Percentiles rank a stretch among this genome's conserved stretches.
Conservation (phyloP, 92 coral and sea anemone species). For the Scolanthus callimorphus region DNA sequence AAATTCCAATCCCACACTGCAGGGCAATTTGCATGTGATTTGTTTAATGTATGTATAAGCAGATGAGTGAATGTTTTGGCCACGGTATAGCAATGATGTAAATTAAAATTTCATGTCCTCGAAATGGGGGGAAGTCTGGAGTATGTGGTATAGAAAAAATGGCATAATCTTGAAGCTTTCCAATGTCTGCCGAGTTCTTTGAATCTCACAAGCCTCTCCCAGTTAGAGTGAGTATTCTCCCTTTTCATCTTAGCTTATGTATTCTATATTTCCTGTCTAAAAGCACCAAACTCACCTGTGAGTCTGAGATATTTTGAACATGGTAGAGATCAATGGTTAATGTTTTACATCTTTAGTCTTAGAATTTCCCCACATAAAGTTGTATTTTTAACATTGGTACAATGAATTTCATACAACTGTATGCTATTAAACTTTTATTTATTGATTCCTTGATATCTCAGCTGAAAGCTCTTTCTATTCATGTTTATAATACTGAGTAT, state of each 20-base stretch:
- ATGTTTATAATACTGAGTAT: neutral
- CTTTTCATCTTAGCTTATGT: neutral
- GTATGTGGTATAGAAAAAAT: conserved; percentile 14
- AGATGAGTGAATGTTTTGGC: conserved; percentile 53
- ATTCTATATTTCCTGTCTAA: neutral
- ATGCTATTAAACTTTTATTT: conserved; percentile 1
- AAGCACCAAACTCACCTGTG: neutral
- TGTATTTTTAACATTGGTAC: neutral
- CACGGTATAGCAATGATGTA: conserved; percentile 46
- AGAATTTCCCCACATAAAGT: neutral
- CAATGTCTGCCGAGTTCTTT: conserved; percentile 40
- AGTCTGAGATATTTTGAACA: neutral
- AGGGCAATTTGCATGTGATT: conserved; percentile 15
- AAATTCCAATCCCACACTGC: conserved; percentile 12
- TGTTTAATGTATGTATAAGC: conserved; percentile 35
- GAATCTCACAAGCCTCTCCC: conserved; percentile 44
- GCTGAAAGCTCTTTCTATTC: neutral
- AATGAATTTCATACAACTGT: neutral
- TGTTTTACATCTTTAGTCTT: neutral
- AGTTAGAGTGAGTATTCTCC: conserved; percentile 43
- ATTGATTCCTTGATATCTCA: neutral
- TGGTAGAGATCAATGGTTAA: conserved; percentile 1
- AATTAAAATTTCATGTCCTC: conserved; percentile 86
- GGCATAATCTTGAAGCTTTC: conserved; percentile 1
- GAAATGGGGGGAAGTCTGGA: conserved; percentile 34